These are phyloP conservation scores for Epizoanthus illoricatus DNA, from an alignment of 92 coral and sea anemone species.

Conservation along the genomic window DNA sequence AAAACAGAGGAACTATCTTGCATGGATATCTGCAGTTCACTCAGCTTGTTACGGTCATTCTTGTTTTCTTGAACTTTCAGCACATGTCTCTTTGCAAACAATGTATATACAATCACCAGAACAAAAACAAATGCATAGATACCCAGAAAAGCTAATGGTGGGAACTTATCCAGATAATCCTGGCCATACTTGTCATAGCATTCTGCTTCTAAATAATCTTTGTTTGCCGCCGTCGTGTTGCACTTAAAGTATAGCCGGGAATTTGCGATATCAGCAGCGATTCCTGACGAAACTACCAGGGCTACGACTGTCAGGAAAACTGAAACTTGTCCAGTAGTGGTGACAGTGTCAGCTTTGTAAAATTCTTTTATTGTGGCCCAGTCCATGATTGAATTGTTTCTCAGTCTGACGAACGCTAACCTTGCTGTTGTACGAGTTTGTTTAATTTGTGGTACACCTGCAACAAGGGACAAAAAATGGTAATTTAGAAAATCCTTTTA, in stretches of 20 bases:
- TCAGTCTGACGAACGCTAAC: neutral
- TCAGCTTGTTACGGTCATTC: neutral
- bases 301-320: neutral
- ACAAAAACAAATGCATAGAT: neutral
- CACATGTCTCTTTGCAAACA: constrained; percentile 16
- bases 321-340: neutral
- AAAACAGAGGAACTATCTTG: neutral
- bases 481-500: too few species aligned
- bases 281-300: neutral
- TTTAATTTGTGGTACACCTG: too few species aligned
- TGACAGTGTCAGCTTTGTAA: neutral
- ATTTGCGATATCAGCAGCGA: neutral
- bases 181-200: constrained; percentile 17
- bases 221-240: neutral
- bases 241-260: neutral
- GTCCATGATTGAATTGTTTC: neutral
- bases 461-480: too few species aligned
- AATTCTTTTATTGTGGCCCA: neutral
- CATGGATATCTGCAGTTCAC: neutral
- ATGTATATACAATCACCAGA: neutral
- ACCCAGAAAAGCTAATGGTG: neutral
- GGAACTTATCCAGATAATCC: neutral
- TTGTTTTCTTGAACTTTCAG: neutral
- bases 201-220: neutral
- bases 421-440: neutral